These are phyloP conservation scores for Sphaerophoria taeniata DNA, from an alignment of 2,888 invertebrate species.

Conservation along the genomic window DNA sequence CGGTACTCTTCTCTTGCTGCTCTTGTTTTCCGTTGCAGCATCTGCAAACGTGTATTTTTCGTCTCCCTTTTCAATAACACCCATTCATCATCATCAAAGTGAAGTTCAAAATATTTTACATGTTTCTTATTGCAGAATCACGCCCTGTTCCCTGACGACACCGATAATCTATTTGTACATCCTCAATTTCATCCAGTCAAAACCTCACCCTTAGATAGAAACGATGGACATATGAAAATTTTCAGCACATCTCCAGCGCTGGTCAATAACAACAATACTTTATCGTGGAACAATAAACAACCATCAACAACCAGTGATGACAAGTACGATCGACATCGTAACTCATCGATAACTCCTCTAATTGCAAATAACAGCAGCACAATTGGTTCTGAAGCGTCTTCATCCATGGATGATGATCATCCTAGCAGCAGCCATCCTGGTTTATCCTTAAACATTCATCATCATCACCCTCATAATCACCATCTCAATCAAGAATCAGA, in stretches of 20 bases:
- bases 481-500: slow-evolving; percentile 59
- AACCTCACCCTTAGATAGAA: slow-evolving; percentile 51
- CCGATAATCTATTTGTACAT: slow-evolving; percentile 13
- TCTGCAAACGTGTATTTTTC: too few relatives aligned
- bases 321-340: slow-evolving; percentile 35
- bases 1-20: too few relatives aligned
- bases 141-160: slow-evolving; percentile 19
- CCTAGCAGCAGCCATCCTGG: slow-evolving; percentile 57
- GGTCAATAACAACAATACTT: slow-evolving; percentile 57
- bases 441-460: slow-evolving; percentile 29
- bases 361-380: slow-evolving; percentile 66
- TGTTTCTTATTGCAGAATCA: slow-evolving; percentile 49
- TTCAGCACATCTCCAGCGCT: slow-evolving; percentile 20
- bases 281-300: slow-evolving; percentile 65
- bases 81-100: too few relatives aligned
- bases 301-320: slow-evolving; percentile 5
- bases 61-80: too few relatives aligned
- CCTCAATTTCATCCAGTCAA: slow-evolving; percentile 20
- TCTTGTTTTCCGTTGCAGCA: too few relatives aligned
- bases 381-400: slow-evolving; percentile 77
- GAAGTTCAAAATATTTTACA: too few relatives aligned
- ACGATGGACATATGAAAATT: slow-evolving; percentile 35
- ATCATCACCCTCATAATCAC: slow-evolving; percentile 45
- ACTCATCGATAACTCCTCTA: slow-evolving; percentile 59
- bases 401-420: slow-evolving; percentile 57